A percentile compares a stretch with the other conserved stretches of the same genome.
Conservation (phyloP, 2,888 invertebrate genomes). For the Frankliniella fusca region DNA sequence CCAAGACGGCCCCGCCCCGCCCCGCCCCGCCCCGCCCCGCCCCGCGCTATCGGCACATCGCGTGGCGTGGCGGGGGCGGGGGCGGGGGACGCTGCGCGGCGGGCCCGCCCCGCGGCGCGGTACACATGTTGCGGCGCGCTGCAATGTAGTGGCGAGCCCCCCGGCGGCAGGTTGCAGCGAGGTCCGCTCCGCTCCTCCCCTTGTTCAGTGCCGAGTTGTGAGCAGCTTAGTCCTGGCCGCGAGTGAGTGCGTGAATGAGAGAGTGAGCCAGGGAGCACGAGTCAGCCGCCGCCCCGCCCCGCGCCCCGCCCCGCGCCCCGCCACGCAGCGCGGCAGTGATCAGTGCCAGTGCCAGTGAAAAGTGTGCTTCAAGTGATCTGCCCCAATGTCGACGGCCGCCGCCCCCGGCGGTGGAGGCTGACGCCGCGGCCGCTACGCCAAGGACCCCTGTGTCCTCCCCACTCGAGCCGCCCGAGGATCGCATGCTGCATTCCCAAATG, state of each 20-base stretch:
- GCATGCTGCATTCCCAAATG: conserved; percentile 6
- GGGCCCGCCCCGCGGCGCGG: neutral
- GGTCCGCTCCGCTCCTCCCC: neutral
- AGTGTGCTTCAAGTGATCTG: too few relatives aligned
- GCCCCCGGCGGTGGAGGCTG: neutral
- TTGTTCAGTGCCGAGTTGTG: neutral
- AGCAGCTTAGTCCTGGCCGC: neutral
- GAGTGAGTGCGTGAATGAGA: neutral
- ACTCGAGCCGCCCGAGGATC: neutral
- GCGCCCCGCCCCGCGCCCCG: neutral
- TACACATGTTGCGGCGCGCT: neutral
- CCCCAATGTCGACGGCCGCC: neutral
- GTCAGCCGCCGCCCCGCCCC: neutral
- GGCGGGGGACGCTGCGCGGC: neutral
- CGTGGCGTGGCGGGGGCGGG: neutral
- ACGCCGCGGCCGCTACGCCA: neutral
- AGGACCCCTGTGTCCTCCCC: neutral
- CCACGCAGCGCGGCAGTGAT: neutral
- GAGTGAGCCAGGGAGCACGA: neutral
- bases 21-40: neutral
- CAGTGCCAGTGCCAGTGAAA: neutral
- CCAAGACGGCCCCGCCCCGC: neutral
- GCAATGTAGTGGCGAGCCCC: conserved; percentile 13
- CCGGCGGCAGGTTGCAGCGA: neutral
- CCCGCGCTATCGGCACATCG: conserved; percentile 11